Percentiles rank a stretch among this genome's conserved stretches.
These are phyloP conservation scores for Axis porcinus DNA, from an alignment of 2,113 vertebrate species.

Conservation along the genomic window DNA sequence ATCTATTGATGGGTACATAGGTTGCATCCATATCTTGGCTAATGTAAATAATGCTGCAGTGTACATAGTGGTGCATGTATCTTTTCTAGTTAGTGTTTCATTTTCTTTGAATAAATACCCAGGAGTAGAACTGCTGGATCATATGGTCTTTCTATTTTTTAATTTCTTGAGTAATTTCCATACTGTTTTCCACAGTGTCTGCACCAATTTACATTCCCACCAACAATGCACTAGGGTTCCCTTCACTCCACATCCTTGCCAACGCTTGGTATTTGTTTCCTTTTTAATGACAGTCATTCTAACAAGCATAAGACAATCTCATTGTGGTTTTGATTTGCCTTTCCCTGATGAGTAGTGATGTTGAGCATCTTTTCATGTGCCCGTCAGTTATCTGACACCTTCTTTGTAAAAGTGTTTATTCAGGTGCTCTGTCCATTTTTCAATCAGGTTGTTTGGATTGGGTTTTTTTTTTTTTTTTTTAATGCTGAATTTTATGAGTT, in stretches of 20 bases:
- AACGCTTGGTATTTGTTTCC: background rate
- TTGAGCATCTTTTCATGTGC: background rate
- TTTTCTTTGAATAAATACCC: background rate
- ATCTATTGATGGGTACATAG: background rate
- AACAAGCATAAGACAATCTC: background rate
- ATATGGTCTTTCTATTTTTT: background rate
- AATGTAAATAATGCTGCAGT: background rate
- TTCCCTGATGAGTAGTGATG: background rate
- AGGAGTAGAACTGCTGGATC: background rate
- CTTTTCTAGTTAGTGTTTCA: background rate
- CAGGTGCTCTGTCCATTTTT: background rate
- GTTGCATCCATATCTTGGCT: background rate
- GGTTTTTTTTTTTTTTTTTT: background rate
- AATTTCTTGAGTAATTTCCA: background rate
- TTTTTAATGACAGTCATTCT: background rate
- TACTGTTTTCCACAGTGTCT: background rate
- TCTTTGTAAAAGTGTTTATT: background rate
- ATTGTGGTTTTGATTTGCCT: background rate
- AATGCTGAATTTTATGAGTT: background rate
- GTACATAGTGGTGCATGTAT: background rate
- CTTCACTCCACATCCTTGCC: background rate
- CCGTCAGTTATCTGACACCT: background rate
- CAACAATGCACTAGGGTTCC: background rate
- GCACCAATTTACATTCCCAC: background rate
- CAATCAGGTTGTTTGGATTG: background rate